Percentiles rank a stretch among this genome's conserved stretches.
phyloP scores from a whole-genome alignment of 2,113 vertebrate genomes.

The Psettodes erumei region DNA sequence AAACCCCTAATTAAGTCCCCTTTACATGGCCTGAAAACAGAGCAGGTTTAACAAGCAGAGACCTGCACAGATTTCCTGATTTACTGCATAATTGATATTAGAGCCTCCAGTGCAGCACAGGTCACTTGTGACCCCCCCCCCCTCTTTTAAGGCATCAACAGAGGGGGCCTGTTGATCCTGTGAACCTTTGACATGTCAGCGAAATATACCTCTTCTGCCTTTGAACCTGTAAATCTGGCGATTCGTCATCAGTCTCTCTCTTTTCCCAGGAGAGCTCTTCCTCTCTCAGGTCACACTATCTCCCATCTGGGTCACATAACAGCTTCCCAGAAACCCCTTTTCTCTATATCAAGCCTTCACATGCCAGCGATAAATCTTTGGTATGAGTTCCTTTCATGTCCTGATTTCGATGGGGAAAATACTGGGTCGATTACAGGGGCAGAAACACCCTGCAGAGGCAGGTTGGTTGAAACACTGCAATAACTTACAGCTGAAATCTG shows the following conservation, averaged over 20 bases:
- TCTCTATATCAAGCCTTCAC: conserved; percentile 32
- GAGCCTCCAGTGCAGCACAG: conserved; percentile 33
- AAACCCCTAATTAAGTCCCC: conserved; percentile 33
- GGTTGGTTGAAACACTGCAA: conserved; percentile 2
- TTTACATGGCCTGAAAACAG: conserved; percentile 38
- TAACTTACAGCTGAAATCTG: not conserved
- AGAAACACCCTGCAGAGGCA: not conserved
- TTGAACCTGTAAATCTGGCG: conserved; percentile 11
- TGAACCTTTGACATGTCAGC: conserved; percentile 43
- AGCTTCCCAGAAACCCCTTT: conserved; percentile 59
- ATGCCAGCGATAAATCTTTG: conserved; percentile 59
- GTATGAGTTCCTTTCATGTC: conserved; percentile 16
- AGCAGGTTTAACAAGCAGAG: conserved; percentile 40
- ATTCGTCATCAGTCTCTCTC: conserved; percentile 40
- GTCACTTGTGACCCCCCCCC: not conserved
- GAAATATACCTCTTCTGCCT: conserved; percentile 49
- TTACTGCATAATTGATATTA: conserved; percentile 53
- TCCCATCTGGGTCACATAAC: conserved; percentile 77
- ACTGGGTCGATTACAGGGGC: conserved; percentile 13
- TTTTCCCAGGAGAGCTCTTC: conserved; percentile 44
- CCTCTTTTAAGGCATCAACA: not conserved
- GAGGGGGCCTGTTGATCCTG: conserved; percentile 12
- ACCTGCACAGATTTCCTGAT: conserved; percentile 49
- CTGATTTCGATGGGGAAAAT: conserved; percentile 3
- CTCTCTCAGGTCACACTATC: conserved; percentile 51